Conservation (phyloP, 2,888 invertebrate genomes). For the Empis livida region DNA sequence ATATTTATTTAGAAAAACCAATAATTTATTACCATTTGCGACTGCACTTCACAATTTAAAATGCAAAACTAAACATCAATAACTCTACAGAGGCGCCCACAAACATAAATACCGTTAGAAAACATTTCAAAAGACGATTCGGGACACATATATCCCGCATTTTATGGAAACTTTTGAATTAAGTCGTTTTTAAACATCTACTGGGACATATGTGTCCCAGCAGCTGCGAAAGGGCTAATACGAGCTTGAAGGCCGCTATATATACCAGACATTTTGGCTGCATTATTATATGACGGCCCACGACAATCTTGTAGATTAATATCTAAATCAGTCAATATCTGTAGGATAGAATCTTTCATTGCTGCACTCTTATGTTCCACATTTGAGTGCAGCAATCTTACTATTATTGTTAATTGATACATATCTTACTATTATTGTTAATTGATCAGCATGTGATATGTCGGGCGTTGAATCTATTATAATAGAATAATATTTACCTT, state of each 20-base stretch:
- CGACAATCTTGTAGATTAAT: background rate
- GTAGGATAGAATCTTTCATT: background rate
- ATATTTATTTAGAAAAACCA: too few relatives aligned
- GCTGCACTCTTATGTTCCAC: background rate
- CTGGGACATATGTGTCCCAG: too few relatives aligned
- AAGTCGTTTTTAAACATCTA: too few relatives aligned
- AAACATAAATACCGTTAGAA: too few relatives aligned
- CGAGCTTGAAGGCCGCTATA: conserved; percentile 21
- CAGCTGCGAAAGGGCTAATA: too few relatives aligned
- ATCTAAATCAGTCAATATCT: background rate
- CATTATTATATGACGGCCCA: conserved; percentile 20
- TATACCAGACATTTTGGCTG: conserved; percentile 20
- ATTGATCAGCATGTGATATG: background rate
- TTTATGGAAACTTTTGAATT: too few relatives aligned
- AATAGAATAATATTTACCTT: conserved; percentile 1
- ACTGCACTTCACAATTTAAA: too few relatives aligned
- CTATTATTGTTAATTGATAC: background rate
- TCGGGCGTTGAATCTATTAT: conserved; percentile 3
- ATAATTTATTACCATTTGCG: too few relatives aligned
- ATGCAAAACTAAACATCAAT: too few relatives aligned
- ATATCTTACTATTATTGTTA: conserved; percentile 1
- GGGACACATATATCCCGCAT: too few relatives aligned
- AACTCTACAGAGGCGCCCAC: too few relatives aligned
- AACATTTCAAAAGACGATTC: too few relatives aligned
- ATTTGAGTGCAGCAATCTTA: background rate